phyloP scores from a whole-genome alignment of 2,113 vertebrate genomes.

The Salvelinus fontinalis region DNA sequence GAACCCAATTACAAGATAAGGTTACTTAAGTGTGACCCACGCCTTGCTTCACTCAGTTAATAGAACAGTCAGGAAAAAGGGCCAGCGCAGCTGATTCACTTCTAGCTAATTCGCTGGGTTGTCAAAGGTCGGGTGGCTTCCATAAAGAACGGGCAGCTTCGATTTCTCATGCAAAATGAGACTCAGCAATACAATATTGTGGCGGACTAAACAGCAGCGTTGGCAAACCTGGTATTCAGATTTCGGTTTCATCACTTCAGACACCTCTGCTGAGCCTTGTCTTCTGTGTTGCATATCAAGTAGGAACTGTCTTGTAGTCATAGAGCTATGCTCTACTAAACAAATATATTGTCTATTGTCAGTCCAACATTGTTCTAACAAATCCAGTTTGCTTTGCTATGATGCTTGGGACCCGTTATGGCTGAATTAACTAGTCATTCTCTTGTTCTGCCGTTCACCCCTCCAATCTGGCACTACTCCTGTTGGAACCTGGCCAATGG shows the following conservation, averaged over 20 bases:
- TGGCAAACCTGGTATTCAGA: slow-evolving; percentile 56
- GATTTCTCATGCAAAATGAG: slow-evolving; percentile 74
- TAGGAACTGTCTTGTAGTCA: neutral
- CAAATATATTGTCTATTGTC: neutral
- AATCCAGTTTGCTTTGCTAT: slow-evolving; percentile 55
- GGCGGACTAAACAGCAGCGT: slow-evolving; percentile 59
- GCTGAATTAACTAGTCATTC: slow-evolving; percentile 57
- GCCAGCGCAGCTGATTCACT: slow-evolving; percentile 72
- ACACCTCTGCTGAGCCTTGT: slow-evolving; percentile 41
- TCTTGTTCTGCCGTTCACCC: slow-evolving; percentile 56
- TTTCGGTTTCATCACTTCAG: slow-evolving; percentile 38
- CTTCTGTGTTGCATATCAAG: neutral
- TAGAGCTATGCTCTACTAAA: neutral
- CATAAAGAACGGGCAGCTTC: slow-evolving; percentile 73
- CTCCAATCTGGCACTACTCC: slow-evolving; percentile 56
- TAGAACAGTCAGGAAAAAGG: slow-evolving; percentile 68
- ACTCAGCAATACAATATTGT: slow-evolving; percentile 71
- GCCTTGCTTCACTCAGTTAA: slow-evolving; percentile 69
- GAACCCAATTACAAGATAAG: slow-evolving; percentile 86
- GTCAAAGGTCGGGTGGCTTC: slow-evolving; percentile 71
- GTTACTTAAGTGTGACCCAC: slow-evolving; percentile 76
- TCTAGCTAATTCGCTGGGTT: slow-evolving; percentile 73
- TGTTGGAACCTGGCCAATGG: slow-evolving; percentile 49
- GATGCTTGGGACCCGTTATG: slow-evolving; percentile 36
- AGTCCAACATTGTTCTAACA: slow-evolving; percentile 36